Evolutionary conservation across 2,113 vertebrate genomes (phyloP).

Genomic region (Tetraodon nigroviridis): DNA sequence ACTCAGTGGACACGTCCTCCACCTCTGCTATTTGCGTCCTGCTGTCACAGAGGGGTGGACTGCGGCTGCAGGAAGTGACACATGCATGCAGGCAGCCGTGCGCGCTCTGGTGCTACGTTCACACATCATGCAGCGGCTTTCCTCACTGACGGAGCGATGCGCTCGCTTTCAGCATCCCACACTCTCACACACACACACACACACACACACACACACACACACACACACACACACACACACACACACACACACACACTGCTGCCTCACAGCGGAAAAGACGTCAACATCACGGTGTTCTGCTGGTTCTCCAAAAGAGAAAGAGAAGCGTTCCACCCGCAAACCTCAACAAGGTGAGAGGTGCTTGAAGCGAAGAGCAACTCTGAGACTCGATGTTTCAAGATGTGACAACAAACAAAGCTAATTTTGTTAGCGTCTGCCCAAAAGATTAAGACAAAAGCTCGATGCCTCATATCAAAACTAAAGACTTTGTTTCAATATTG

Average conservation of each 20-base stretch:
- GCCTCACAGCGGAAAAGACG: no score
- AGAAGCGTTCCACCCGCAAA: no score
- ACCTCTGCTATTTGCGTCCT: slow-evolving; percentile 9
- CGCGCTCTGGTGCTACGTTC: slow-evolving; percentile 13
- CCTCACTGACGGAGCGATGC: background rate
- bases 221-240: no score
- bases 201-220: no score
- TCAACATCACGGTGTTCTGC: no score
- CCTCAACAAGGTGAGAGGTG: no score
- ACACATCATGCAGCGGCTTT: slow-evolving; percentile 32
- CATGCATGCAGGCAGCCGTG: background rate
- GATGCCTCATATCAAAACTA: background rate
- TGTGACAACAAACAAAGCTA: background rate
- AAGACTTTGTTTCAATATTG: slow-evolving; percentile 1
- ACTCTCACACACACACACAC: no score
- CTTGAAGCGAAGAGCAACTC: no score
- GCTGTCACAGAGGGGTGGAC: slow-evolving; percentile 22
- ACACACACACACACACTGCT: no score
- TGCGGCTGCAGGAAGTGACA: background rate
- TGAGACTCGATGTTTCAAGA: no score
- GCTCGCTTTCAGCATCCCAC: slow-evolving; percentile 35
- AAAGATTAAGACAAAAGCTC: background rate
- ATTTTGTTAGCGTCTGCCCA: slow-evolving; percentile 5
- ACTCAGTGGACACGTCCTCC: slow-evolving; percentile 12
- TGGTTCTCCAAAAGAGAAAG: no score